phyloP scores from a whole-genome alignment of 2,888 invertebrate species.

The Tetrapedia diversipes region DNA sequence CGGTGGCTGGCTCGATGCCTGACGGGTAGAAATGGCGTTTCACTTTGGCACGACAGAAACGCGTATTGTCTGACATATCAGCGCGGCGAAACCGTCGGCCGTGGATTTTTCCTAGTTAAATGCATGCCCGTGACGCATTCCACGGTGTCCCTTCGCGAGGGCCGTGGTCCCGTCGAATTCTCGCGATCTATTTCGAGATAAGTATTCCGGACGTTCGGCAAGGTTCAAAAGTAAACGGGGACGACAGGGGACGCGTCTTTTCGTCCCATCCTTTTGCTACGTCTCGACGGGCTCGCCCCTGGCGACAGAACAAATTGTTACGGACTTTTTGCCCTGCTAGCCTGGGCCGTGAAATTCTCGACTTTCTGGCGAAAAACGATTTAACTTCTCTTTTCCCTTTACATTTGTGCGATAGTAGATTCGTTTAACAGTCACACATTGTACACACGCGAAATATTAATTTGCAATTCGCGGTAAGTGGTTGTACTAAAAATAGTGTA shows the following conservation, averaged over 20 bases:
- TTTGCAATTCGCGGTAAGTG: too few relatives aligned
- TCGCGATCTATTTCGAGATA: conserved; percentile 71
- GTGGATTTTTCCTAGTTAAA: conserved; percentile 58
- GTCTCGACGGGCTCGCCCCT: conserved; percentile 23
- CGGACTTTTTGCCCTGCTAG: conserved; percentile 15
- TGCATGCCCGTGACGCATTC: conserved; percentile 36
- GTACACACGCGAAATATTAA: too few relatives aligned
- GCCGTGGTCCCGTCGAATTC: conserved; percentile 50
- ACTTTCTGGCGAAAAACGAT: not conserved
- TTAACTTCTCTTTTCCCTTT: not conserved
- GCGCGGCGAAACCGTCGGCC: conserved; percentile 34
- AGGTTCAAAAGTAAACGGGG: conserved; percentile 21
- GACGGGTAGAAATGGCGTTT: conserved; percentile 54
- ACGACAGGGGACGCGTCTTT: conserved; percentile 30
- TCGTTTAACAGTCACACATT: not conserved
- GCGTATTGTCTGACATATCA: conserved; percentile 65
- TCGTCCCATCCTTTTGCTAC: conserved; percentile 47
- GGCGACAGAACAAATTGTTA: conserved; percentile 38
- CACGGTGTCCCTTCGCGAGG: conserved; percentile 36
- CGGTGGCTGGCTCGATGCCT: conserved; percentile 49
- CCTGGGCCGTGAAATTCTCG: conserved; percentile 1
- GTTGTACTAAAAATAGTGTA: too few relatives aligned
- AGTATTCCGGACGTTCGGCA: conserved; percentile 68
- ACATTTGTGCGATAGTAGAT: not conserved
- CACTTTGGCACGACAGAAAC: conserved; percentile 55